A percentile compares a stretch with the other conserved stretches of the same genome.
Evolutionary conservation across 1,140 invertebrate species (phyloP).

Genomic region (Epicauta chinensis): DNA sequence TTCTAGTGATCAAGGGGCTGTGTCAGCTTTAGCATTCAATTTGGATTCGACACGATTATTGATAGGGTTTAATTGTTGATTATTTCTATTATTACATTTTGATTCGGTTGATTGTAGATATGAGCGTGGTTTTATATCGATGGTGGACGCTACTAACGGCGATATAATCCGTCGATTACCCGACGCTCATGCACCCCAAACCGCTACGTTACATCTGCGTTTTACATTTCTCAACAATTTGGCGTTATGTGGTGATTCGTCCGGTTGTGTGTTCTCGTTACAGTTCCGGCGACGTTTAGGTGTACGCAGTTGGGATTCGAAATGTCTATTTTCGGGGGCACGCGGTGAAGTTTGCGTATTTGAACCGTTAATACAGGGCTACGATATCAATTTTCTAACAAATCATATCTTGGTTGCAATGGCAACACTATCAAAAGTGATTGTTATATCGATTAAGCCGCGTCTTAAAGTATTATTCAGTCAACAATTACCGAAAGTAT

Average conservation of each 20-base stretch:
- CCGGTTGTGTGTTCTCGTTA: constrained; percentile 95
- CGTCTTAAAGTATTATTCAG: constrained; percentile 49
- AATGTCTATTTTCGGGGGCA: constrained; percentile 88
- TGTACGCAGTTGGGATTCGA: constrained; percentile 78
- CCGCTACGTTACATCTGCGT: constrained; percentile 81
- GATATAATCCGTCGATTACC: constrained; percentile 73
- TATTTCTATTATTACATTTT: constrained; percentile 6
- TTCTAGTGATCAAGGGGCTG: constrained; percentile 68
- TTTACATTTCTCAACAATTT: constrained; percentile 50
- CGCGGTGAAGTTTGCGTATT: constrained; percentile 90
- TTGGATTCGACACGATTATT: constrained; percentile 78
- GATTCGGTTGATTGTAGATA: constrained; percentile 43
- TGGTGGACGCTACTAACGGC: constrained; percentile 72
- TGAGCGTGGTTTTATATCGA: constrained; percentile 79
- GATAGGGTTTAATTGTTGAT: constrained; percentile 54
- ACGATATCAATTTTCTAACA: constrained; percentile 64
- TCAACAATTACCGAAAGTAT: constrained; percentile 50
- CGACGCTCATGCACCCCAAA: constrained; percentile 81
- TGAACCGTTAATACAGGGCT: constrained; percentile 70
- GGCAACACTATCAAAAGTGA: constrained; percentile 80
- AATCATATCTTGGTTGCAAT: constrained; percentile 80
- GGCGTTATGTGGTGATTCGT: constrained; percentile 86
- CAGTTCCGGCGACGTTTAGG: constrained; percentile 86
- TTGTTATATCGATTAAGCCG: constrained; percentile 76
- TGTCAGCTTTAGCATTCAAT: constrained; percentile 83